Conservation (phyloP, 2,888 invertebrate genomes). For the Eupithecia insigniata region DNA sequence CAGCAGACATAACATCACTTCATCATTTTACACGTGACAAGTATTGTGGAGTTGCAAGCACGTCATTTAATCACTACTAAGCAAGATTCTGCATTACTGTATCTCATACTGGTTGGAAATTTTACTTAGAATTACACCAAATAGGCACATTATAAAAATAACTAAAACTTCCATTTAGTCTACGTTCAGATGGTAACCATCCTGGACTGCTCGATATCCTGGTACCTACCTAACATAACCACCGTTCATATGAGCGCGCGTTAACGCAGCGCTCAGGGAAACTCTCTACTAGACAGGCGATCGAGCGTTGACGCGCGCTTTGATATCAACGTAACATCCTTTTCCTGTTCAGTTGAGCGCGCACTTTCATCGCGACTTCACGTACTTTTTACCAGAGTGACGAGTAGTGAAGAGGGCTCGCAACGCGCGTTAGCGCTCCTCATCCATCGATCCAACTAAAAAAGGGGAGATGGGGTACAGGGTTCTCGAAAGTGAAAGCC, state of each 20-base stretch:
- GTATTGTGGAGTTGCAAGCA: constrained; percentile 27
- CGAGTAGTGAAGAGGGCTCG: background rate
- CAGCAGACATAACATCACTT: constrained; percentile 13
- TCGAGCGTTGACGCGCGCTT: too few species aligned
- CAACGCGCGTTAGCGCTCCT: background rate
- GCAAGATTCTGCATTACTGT: background rate
- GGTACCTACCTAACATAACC: too few species aligned
- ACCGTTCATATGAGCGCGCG: too few species aligned
- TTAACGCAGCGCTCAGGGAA: too few species aligned
- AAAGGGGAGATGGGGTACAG: too few species aligned
- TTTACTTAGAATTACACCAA: background rate
- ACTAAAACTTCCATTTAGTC: background rate
- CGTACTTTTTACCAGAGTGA: background rate
- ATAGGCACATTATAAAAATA: background rate
- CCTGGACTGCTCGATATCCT: too few species aligned
- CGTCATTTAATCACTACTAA: constrained; percentile 16
- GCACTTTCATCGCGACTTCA: background rate
- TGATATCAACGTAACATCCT: too few species aligned
- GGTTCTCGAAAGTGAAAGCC: too few species aligned
- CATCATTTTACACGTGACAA: constrained; percentile 8
- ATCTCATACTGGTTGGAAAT: background rate
- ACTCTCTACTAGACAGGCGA: too few species aligned
- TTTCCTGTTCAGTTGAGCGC: background rate
- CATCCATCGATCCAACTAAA: too few species aligned
- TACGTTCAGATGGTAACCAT: background rate